A percentile compares a stretch with the other conserved stretches of the same genome.
These are phyloP conservation scores for Sebastolobus alascanus DNA, from an alignment of 2,797 vertebrate species.

Conservation along the genomic window DNA sequence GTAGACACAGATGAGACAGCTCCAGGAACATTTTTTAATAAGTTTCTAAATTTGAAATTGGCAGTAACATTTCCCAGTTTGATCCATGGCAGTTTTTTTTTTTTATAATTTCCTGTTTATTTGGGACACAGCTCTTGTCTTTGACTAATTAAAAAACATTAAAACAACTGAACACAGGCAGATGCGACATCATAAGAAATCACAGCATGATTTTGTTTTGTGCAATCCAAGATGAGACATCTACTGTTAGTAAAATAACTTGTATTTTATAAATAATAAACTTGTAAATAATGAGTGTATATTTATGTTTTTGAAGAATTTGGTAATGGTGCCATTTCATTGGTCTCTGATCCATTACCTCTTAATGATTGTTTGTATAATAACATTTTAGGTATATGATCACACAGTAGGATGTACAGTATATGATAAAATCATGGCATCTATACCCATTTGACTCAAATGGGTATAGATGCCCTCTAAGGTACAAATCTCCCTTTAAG, in stretches of 20 bases:
- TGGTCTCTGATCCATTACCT: not conserved
- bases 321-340: not conserved
- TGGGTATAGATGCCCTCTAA: no score
- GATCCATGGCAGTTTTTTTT: not conserved
- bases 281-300: no score
- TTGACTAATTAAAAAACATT: constrained; percentile 1
- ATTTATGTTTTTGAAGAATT: not conserved
- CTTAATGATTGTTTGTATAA: not conserved
- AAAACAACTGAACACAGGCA: not conserved
- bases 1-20: not conserved
- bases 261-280: not conserved
- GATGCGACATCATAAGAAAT: not conserved
- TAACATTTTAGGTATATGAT: no score
- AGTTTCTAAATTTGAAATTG: constrained; percentile 9
- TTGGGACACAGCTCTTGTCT: constrained; percentile 8
- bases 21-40: constrained; percentile 15
- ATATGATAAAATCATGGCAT: no score
- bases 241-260: not conserved
- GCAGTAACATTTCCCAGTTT: constrained; percentile 6
- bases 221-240: not conserved
- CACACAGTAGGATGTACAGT: no score
- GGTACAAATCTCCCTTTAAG: no score
- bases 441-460: no score
- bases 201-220: not conserved
- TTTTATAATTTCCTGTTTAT: constrained; percentile 1